Conservation (phyloP, 2,113 vertebrate species). For the Pseudorectes ferrugineus region DNA sequence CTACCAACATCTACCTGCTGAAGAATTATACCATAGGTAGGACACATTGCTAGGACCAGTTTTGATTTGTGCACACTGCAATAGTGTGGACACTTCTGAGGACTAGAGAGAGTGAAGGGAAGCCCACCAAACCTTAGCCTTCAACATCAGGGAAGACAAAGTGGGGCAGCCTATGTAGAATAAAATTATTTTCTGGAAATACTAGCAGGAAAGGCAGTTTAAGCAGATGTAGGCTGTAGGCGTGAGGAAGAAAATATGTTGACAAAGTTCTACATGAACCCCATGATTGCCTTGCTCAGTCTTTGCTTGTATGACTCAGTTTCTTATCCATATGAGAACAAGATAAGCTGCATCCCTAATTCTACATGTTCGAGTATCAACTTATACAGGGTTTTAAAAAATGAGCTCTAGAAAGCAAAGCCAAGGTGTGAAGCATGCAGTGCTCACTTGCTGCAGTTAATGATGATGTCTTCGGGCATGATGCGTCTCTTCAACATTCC, state of each 20-base stretch:
- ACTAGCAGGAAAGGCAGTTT: not conserved
- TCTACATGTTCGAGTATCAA: not conserved
- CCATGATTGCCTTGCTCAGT: not conserved
- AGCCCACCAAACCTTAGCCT: not conserved
- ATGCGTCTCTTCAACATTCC: slow-evolving; percentile 94
- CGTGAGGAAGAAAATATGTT: not conserved
- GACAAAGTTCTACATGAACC: not conserved
- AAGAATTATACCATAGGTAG: not conserved
- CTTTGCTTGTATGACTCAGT: not conserved
- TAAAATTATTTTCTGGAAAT: not conserved
- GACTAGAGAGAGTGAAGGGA: not conserved
- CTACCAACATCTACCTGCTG: not conserved
- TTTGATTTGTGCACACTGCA: not conserved
- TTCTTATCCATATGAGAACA: not conserved
- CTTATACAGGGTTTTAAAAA: not conserved
- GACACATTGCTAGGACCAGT: not conserved
- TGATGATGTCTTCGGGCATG: slow-evolving; percentile 92
- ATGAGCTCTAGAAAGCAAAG: not conserved
- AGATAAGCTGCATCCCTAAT: not conserved
- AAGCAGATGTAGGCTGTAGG: not conserved
- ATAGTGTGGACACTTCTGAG: not conserved
- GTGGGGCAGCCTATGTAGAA: not conserved
- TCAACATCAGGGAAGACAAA: not conserved
- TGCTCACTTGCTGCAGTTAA: slow-evolving; percentile 97
- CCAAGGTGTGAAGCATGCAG: not conserved